These are phyloP conservation scores for Leucoptera coffeella DNA, from an alignment of 2,888 invertebrate genomes.

Conservation along the genomic window DNA sequence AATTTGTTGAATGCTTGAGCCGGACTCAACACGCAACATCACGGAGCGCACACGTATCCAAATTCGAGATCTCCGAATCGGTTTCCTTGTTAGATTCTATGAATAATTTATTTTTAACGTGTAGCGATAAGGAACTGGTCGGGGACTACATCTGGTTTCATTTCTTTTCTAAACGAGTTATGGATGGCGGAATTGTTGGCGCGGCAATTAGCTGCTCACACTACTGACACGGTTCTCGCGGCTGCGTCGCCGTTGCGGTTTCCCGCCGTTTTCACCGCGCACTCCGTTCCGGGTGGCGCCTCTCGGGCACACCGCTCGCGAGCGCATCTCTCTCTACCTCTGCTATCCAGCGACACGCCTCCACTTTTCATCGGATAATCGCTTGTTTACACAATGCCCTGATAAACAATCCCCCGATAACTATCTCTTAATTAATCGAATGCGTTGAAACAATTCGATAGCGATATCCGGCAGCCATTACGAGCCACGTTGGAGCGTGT, in stretches of 20 bases:
- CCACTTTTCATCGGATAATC: too few relatives aligned
- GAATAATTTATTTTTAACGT: slow-evolving; percentile 51
- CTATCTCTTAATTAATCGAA: too few relatives aligned
- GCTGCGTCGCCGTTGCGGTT: slow-evolving; percentile 35
- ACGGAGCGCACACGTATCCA: slow-evolving; percentile 35
- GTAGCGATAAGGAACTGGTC: slow-evolving; percentile 41
- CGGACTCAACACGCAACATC: slow-evolving; percentile 44
- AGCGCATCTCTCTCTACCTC: too few relatives aligned
- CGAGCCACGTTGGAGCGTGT: too few relatives aligned
- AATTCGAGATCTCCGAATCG: slow-evolving; percentile 49
- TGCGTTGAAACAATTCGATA: too few relatives aligned
- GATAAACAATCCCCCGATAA: too few relatives aligned
- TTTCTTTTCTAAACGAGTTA: slow-evolving; percentile 23
- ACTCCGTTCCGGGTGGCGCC: slow-evolving; percentile 47
- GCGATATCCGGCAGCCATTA: too few relatives aligned
- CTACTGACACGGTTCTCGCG: slow-evolving; percentile 52
- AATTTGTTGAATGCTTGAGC: slow-evolving; percentile 37
- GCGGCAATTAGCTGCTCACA: slow-evolving; percentile 46
- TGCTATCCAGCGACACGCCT: too few relatives aligned
- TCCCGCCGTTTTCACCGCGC: slow-evolving; percentile 46
- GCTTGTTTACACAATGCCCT: too few relatives aligned
- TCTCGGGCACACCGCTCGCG: slow-evolving; percentile 27
- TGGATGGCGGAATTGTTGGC: slow-evolving; percentile 19
- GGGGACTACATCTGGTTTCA: slow-evolving; percentile 41
- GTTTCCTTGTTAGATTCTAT: slow-evolving; percentile 52